phyloP scores from a whole-genome alignment of 1,140 invertebrate species.

The Bombus fervidus region DNA sequence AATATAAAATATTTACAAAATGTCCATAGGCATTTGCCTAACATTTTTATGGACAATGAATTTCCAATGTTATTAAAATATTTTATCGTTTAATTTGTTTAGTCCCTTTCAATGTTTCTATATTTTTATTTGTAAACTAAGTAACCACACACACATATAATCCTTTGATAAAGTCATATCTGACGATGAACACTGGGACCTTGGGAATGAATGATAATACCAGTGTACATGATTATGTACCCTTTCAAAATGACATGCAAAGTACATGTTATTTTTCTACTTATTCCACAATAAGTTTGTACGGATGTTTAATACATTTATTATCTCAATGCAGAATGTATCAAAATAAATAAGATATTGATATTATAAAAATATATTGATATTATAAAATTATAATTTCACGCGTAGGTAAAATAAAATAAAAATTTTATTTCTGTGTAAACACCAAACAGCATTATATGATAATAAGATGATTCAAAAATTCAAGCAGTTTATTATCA shows the following conservation, averaged over 20 bases:
- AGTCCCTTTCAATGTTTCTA: constrained; percentile 54
- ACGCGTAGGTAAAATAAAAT: constrained; percentile 43
- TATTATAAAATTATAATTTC: constrained; percentile 26
- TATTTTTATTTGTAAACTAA: constrained; percentile 57
- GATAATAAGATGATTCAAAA: constrained; percentile 14
- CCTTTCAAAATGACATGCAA: constrained; percentile 39
- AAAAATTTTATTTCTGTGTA: constrained; percentile 5
- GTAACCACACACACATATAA: constrained; percentile 27
- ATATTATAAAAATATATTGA: constrained; percentile 31
- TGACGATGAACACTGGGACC: constrained; percentile 51
- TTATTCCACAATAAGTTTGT: constrained; percentile 60
- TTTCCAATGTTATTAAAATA: constrained; percentile 68
- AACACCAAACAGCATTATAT: constrained; percentile 5
- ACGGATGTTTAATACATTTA: constrained; percentile 38
- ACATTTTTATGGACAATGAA: constrained; percentile 57
- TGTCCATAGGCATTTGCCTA: constrained; percentile 33
- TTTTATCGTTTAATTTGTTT: constrained; percentile 66
- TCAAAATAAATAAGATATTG: constrained; percentile 45
- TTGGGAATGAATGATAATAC: constrained; percentile 57
- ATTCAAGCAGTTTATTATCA: constrained; percentile 17
- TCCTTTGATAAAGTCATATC: constrained; percentile 52
- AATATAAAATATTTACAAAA: constrained; percentile 64
- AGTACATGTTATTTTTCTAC: constrained; percentile 62
- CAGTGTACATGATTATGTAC: constrained; percentile 46
- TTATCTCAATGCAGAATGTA: constrained; percentile 40